phyloP scores from a whole-genome alignment of 2,888 invertebrate genomes.

The Caenorhabditis imperialis region DNA sequence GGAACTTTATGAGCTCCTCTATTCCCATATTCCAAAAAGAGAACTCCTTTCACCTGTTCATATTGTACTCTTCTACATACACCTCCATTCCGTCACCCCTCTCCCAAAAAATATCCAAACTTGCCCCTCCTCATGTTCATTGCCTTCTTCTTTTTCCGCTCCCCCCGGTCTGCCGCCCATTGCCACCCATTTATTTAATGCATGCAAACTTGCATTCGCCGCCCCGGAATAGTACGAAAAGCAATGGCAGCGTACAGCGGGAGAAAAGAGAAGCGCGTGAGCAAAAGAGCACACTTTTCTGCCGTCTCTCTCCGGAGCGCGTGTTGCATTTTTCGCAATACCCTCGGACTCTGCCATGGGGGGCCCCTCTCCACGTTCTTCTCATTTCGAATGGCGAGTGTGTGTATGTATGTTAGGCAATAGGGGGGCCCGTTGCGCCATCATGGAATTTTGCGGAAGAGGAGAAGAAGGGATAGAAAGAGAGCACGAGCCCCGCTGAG shows the following conservation, averaged over 20 bases:
- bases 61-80: no score
- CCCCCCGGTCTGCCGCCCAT: background rate
- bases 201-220: slow-evolving; percentile 54
- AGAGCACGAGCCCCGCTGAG: slow-evolving; percentile 21
- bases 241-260: slow-evolving; percentile 48
- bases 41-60: no score
- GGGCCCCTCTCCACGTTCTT: slow-evolving; percentile 52
- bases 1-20: slow-evolving; percentile 9
- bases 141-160: slow-evolving; percentile 2
- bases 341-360: no score
- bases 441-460: slow-evolving; percentile 35
- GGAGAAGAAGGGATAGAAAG: background rate
- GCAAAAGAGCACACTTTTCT: slow-evolving; percentile 51
- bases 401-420: slow-evolving; percentile 15
- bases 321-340: slow-evolving; percentile 54
- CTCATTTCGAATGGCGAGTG: slow-evolving; percentile 47
- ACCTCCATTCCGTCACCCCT: no score
- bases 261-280: slow-evolving; percentile 39
- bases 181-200: slow-evolving; percentile 54
- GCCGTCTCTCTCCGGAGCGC: slow-evolving; percentile 4
- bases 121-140: background rate
- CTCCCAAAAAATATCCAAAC: background rate
- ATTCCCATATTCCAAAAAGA: no score
- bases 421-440: slow-evolving; percentile 45
- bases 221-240: slow-evolving; percentile 51